Conservation (phyloP, 2,113 vertebrate genomes). For the Nothocercus julius region DNA sequence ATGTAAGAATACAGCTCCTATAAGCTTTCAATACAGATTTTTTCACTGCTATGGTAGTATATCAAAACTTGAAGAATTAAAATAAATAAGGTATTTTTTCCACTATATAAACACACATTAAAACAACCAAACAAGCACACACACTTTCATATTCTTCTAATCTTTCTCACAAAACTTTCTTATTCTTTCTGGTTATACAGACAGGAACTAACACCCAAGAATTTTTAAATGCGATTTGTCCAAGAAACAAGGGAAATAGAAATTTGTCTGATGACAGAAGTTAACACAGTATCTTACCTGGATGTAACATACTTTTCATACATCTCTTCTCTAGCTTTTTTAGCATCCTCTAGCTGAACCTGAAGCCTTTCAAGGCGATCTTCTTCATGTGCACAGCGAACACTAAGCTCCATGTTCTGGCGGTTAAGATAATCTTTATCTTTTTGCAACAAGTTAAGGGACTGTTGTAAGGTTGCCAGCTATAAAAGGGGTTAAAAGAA, state of each 20-base stretch:
- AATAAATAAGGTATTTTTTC: not conserved
- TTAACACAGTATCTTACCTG: constrained; percentile 75
- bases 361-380: constrained; percentile 93
- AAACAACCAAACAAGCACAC: not conserved
- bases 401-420: constrained; percentile 93
- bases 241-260: not conserved
- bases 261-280: not conserved
- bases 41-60: not conserved
- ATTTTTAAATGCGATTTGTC: not conserved
- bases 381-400: constrained; percentile 92
- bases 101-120: not conserved
- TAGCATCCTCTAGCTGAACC: constrained; percentile 90
- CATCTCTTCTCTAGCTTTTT: constrained; percentile 91
- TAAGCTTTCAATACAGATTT: not conserved
- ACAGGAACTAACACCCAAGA: not conserved
- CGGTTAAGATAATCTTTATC: constrained; percentile 96
- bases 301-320: constrained; percentile 97
- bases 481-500: constrained; percentile 63
- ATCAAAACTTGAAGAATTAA: not conserved
- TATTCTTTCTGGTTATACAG: not conserved
- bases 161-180: not conserved
- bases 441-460: constrained; percentile 90
- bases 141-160: too few species aligned
- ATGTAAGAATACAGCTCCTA: not conserved
- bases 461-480: constrained; percentile 88